phyloP scores from a whole-genome alignment of 2,113 vertebrate genomes.

The Salminus brasiliensis region DNA sequence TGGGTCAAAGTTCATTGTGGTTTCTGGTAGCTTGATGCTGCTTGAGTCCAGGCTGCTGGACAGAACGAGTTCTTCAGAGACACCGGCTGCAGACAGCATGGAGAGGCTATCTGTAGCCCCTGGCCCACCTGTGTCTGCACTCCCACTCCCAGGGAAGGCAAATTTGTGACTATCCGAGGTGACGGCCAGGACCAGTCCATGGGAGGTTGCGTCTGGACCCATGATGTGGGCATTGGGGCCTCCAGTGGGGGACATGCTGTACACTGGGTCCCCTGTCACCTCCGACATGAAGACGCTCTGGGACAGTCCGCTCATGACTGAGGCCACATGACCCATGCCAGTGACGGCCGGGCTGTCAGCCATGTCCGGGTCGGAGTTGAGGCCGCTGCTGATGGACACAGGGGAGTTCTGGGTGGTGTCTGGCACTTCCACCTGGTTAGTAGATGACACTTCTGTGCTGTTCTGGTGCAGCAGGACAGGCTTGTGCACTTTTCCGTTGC shows the following conservation, averaged over 20 bases:
- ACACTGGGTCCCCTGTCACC: conserved; percentile 92
- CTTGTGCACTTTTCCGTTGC: conserved; percentile 96
- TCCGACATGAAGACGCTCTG: conserved; percentile 98
- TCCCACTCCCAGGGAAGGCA: conserved; percentile 87
- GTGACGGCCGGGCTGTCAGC: conserved; percentile 94
- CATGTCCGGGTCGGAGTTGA: conserved; percentile 96
- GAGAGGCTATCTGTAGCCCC: conserved; percentile 82
- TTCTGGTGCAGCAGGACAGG: conserved; percentile 93
- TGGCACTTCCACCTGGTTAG: conserved; percentile 98
- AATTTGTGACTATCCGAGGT: conserved; percentile 96
- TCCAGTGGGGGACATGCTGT: conserved; percentile 93
- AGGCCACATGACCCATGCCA: conserved; percentile 93
- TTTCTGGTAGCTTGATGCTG: conserved; percentile 91
- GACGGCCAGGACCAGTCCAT: conserved; percentile 91
- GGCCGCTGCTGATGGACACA: conserved; percentile 96
- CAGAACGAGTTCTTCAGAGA: conserved; percentile 94
- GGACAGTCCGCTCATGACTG: conserved; percentile 92
- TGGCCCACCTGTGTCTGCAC: conserved; percentile 67
- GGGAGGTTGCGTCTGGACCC: conserved; percentile 86
- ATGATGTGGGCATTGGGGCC: conserved; percentile 93
- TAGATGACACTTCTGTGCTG: conserved; percentile 97
- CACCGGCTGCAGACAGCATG: conserved; percentile 86
- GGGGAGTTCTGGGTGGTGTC: conserved; percentile 99
- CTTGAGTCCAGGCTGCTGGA: conserved; percentile 92
- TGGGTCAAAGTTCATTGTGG: conserved; percentile 98